Base-by-base conservation (phyloP, 2,113 vertebrate species). In the Eira barbara region DNA sequence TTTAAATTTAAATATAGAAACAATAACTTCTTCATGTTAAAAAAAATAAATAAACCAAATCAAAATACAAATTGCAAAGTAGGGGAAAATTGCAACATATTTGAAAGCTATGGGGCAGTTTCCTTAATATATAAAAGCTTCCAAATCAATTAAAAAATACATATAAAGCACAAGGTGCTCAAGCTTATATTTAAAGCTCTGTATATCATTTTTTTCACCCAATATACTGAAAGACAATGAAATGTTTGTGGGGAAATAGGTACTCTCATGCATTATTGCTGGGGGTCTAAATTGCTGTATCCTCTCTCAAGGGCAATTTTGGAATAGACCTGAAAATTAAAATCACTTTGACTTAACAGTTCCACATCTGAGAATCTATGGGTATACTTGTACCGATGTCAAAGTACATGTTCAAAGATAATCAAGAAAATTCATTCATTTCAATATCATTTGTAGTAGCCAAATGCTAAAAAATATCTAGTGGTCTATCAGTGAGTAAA, bases 41-140 rank as follows among this genome's bases (percentile, higher is more conserved):
- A 91, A 84, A 42, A 57, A 52, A 6, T 45, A 47, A 42, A 61
- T n/a, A 65, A 65, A 80, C 5, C 2, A 91, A 85, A 23, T 55
- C 55, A 93, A 94, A 94, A 96, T 80, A 94, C 12, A 57, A 89
- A 89, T 87, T 84, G 13, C 3, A 80, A 86, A 89, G 31, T 25
- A 78, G 47, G 45, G 89, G 78, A 81, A 94, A 82, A 31, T 36
- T 73, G 17, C 9, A 52, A 49, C 65, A 83, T 36, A 95, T 92
- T 94, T 96, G 59, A 93, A 84, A 97, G 21, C 3, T 67, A 94
- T 78, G 13, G 8, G 7, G 18, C n/a, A 78, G 17, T 63, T 67
- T 94, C 18, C 84, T 94, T n/a, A 78, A 80, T 29, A 81, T 47
- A 86, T n/a, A 63, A 87, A 95, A 69, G 0, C 20, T 91, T 14